These are phyloP conservation scores for Tachysurus fulvidraco DNA, from an alignment of 2,113 vertebrate genomes.

Conservation along the genomic window DNA sequence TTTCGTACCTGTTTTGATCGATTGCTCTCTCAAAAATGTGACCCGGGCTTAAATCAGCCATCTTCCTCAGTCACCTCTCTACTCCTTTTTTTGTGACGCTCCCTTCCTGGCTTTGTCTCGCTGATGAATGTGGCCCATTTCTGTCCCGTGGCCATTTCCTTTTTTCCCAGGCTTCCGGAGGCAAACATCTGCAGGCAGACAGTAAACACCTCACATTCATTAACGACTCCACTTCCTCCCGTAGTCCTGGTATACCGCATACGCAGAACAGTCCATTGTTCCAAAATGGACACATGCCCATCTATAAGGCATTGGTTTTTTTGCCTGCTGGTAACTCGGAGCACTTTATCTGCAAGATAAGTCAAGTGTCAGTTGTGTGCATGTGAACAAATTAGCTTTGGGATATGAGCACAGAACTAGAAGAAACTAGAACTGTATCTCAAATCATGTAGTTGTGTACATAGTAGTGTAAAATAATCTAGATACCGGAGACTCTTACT, in stretches of 20 bases:
- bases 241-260: not conserved
- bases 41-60: not conserved
- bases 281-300: not conserved
- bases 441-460: not conserved
- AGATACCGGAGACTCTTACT: not conserved
- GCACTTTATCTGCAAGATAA: not conserved
- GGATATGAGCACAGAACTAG: not conserved
- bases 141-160: constrained; percentile 49
- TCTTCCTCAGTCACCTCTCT: constrained; percentile 22
- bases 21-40: constrained; percentile 5
- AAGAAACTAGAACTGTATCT: not conserved
- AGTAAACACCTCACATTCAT: constrained; percentile 33
- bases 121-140: constrained; percentile 48
- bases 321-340: not conserved
- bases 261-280: constrained; percentile 15
- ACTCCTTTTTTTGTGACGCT: constrained; percentile 40
- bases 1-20: not conserved
- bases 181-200: constrained; percentile 52
- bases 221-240: constrained; percentile 16
- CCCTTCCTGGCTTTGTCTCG: constrained; percentile 59
- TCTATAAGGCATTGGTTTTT: not conserved
- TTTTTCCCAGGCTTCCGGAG: constrained; percentile 25
- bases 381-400: not conserved
- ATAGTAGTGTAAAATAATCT: not conserved
- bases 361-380: not conserved